phyloP scores from a whole-genome alignment of 2,113 vertebrate species.

The Rhinogobius similis region DNA sequence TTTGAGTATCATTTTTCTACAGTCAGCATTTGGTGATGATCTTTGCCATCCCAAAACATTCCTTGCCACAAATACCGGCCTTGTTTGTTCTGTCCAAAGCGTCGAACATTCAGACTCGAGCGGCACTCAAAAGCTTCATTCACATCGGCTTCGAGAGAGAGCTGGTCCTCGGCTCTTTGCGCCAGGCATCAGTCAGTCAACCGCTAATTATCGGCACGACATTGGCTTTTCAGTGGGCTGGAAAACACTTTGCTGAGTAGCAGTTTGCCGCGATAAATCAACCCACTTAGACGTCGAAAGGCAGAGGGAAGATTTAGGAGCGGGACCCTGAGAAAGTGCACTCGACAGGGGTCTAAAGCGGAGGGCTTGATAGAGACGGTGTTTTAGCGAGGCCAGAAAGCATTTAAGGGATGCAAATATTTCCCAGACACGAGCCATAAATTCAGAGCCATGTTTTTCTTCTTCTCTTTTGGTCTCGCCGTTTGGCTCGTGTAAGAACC shows the following conservation, averaged over 20 bases:
- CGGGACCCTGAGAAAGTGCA: slow-evolving; percentile 18
- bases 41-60: no score
- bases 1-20: no score
- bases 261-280: slow-evolving; percentile 51
- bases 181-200: slow-evolving; percentile 51
- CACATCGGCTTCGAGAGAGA: slow-evolving; percentile 19
- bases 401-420: slow-evolving; percentile 18
- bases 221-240: slow-evolving; percentile 58
- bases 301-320: slow-evolving; percentile 43
- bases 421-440: slow-evolving; percentile 32
- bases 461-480: not conserved
- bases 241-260: slow-evolving; percentile 54
- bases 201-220: slow-evolving; percentile 62
- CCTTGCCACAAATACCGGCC: not conserved
- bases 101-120: not conserved
- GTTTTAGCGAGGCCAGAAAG: slow-evolving; percentile 20
- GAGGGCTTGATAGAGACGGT: slow-evolving; percentile 11
- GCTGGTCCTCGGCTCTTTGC: slow-evolving; percentile 39
- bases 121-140: slow-evolving; percentile 52
- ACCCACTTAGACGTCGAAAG: slow-evolving; percentile 31
- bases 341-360: slow-evolving; percentile 19
- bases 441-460: slow-evolving; percentile 15
- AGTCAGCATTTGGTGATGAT: no score
- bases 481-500: no score
- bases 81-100: slow-evolving; percentile 2